Percentiles rank a stretch among this genome's conserved stretches.
Conservation (phyloP, 2,113 vertebrate genomes). For the Pachycephala philippinensis region DNA sequence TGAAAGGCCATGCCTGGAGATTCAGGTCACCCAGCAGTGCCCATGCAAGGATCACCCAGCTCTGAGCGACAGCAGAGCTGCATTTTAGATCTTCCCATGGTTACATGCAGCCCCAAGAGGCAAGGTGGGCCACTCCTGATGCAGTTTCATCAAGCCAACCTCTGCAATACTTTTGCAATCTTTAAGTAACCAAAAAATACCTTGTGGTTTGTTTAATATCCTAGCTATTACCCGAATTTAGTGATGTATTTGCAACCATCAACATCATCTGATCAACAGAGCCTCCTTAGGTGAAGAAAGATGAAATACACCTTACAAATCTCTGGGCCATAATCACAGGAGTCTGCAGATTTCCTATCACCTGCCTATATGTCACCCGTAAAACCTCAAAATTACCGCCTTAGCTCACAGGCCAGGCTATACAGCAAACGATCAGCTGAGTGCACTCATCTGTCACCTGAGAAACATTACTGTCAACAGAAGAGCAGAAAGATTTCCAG, state of each 20-base stretch:
- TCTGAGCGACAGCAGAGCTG: accelerated
- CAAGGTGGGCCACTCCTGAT: not conserved
- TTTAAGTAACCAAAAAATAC: not conserved
- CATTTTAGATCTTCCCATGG: not conserved
- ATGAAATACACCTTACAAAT: not conserved
- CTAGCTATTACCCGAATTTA: not conserved
- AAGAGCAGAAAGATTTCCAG: not conserved
- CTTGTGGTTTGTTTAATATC: not conserved
- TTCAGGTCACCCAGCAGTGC: not conserved
- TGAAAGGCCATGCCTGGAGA: not conserved
- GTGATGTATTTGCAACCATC: not conserved
- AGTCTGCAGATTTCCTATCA: not conserved
- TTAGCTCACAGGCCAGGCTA: not conserved
- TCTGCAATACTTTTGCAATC: not conserved
- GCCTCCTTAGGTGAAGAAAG: not conserved
- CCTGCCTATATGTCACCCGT: not conserved
- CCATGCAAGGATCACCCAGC: not conserved
- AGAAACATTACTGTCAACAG: not conserved
- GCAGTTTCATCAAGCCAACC: not conserved
- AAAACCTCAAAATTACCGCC: not conserved
- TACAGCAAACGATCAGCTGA: not conserved
- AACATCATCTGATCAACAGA: not conserved
- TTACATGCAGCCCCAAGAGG: not conserved
- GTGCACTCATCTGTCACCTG: not conserved
- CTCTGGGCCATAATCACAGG: not conserved